Conservation (phyloP, 2,113 vertebrate species). For the Clarias macrocephalus region DNA sequence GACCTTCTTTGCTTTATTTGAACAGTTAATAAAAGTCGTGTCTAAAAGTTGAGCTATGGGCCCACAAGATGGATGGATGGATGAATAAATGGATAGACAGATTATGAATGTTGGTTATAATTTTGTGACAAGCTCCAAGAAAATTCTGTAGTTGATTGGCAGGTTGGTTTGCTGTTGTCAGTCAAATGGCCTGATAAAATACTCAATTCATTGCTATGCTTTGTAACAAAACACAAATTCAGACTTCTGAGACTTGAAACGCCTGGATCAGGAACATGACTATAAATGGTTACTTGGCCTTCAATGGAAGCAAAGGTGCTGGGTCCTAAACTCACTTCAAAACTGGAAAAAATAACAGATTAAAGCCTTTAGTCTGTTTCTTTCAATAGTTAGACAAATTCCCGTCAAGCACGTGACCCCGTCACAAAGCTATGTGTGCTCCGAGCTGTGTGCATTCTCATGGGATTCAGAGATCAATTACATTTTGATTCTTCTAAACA, state of each 20-base stretch:
- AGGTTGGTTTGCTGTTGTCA: background rate
- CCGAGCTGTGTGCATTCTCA: background rate
- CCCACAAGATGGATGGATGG: too few species aligned
- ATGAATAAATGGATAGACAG: too few species aligned
- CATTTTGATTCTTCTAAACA: slow-evolving; percentile 21
- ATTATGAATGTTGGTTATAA: background rate
- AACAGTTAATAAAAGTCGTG: too few species aligned
- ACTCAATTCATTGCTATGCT: background rate
- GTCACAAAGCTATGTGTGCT: background rate
- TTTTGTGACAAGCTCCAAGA: background rate
- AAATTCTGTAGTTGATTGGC: background rate
- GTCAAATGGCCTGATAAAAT: background rate
- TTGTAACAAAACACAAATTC: background rate
- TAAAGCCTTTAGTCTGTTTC: slow-evolving; percentile 18
- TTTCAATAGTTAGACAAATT: slow-evolving; percentile 7
- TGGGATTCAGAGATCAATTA: slow-evolving; percentile 10
- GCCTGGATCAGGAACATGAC: background rate
- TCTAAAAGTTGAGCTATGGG: too few species aligned
- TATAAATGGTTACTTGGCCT: slow-evolving; percentile 8
- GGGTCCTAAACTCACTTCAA: slow-evolving; percentile 28
- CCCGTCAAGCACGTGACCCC: background rate
- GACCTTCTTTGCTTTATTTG: too few species aligned
- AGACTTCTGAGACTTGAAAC: background rate
- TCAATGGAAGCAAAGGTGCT: background rate
- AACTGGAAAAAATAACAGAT: slow-evolving; percentile 29